These are phyloP conservation scores for Platyura marginata DNA, from an alignment of 1,140 invertebrate species.

Conservation along the genomic window DNA sequence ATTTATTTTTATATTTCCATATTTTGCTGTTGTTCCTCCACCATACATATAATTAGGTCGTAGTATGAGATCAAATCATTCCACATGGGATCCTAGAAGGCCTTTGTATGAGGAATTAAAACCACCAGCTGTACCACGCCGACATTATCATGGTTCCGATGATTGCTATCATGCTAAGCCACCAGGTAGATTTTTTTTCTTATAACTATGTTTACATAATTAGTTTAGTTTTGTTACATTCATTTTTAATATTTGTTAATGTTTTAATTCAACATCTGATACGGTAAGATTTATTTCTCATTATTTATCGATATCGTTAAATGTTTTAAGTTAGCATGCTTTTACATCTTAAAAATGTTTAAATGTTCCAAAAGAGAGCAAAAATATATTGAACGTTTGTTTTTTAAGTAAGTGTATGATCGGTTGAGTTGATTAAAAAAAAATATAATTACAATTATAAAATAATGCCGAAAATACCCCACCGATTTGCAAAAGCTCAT, in stretches of 20 bases:
- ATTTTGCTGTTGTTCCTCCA: neutral
- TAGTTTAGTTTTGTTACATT: no score
- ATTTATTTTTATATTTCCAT: neutral
- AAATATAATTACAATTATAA: no score
- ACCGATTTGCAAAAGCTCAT: no score
- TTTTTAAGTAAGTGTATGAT: no score
- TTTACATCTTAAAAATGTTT: no score
- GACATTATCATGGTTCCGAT: constrained; percentile 29
- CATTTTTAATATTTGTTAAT: no score
- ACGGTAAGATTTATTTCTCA: neutral
- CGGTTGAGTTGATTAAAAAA: no score
- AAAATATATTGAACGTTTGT: no score
- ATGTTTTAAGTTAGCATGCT: no score
- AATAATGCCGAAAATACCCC: no score
- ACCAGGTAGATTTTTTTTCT: constrained; percentile 23
- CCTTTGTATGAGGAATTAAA: constrained; percentile 73
- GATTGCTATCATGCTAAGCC: constrained; percentile 35
- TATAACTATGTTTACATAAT: neutral
- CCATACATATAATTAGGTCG: constrained; percentile 10
- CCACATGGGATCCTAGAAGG: constrained; percentile 70
- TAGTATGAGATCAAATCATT: constrained; percentile 39
- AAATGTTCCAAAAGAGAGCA: no score
- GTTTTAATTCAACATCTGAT: no score
- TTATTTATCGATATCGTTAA: neutral
- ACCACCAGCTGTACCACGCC: constrained; percentile 26